Base-by-base conservation (phyloP, 1,140 invertebrate genomes). In the Conus betulinus region DNA sequence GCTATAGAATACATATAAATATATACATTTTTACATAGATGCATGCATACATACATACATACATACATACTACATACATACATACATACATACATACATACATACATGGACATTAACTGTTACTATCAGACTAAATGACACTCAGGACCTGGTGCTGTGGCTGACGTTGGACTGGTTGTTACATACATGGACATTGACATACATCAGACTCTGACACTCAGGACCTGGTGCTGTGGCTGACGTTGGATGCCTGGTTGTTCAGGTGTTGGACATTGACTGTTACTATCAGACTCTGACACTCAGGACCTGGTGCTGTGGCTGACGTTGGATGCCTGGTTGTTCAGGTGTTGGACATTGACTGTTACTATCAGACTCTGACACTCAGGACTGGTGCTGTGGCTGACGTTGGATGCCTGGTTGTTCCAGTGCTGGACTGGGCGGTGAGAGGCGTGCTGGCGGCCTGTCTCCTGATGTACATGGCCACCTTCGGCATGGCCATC, bases 401-500 rank as follows among this genome's bases (percentile, higher is more conserved):
- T 20, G 0, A 23, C 67, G 15, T 6, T 71, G 67, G 0, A 6
- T 71, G 67, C 11, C 13, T 83, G 82, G 11, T 25, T 39, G 74
- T 86, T 87, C 6, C 85, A 87, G 85, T 57, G 71, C 3, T 87
- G 23, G 51, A 78, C 63, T 74, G 39, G 85, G 74, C 53, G 15
- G 74, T 79, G 13, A 51, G 85, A 11, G 7, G 52, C 15, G 63
- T 87, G 85, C 63, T 87, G 74, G 85, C 20, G 1, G 85, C n/a
- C 71, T 87, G 51, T 57, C 85, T 87, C 7, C 13, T 74, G 4
- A 25, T 79, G 51, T 87, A 87, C 85, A 4, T 87, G 13, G 53
- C 71, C 71, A 78, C 85, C 39, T 79, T 87, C 71, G 23, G 17
- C 39, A 87, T 87, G 85, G 85, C 85, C 8, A 51, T 87, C 71